These are phyloP conservation scores for Brachionichthys hirsutus DNA, from an alignment of 2,113 vertebrate genomes.

Conservation along the genomic window DNA sequence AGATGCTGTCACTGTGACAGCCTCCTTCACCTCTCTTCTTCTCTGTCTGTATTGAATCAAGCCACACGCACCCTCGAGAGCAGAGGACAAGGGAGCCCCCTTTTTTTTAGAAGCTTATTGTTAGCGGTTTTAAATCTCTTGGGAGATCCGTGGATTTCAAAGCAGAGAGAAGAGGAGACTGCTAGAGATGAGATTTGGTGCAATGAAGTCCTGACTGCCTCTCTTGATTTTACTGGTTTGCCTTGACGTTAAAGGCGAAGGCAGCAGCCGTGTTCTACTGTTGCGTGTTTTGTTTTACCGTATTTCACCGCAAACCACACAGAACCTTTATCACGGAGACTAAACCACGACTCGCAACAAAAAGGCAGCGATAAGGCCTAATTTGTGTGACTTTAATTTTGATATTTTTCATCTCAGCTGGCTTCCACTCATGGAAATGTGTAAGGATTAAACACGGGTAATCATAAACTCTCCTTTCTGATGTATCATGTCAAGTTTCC, in stretches of 20 bases:
- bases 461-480: conserved; percentile 45
- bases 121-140: conserved; percentile 34
- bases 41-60: conserved; percentile 25
- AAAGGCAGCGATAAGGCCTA: conserved; percentile 46
- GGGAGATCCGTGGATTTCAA: conserved; percentile 49
- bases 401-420: conserved; percentile 18
- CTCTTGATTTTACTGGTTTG: conserved; percentile 28
- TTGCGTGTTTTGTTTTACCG: conserved; percentile 24
- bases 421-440: conserved; percentile 5
- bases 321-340: conserved; percentile 28
- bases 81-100: conserved; percentile 24
- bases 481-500: conserved; percentile 46
- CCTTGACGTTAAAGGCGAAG: conserved; percentile 39
- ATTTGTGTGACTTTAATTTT: conserved; percentile 55
- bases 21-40: conserved; percentile 10
- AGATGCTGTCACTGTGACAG: not conserved
- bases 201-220: conserved; percentile 32
- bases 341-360: conserved; percentile 20
- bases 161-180: conserved; percentile 2
- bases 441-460: conserved; percentile 28
- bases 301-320: conserved; percentile 56
- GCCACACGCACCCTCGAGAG: conserved; percentile 1
- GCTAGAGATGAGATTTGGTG: conserved; percentile 3
- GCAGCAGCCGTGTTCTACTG: conserved; percentile 33
- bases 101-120: conserved; percentile 34